Percentiles rank a stretch among this genome's conserved stretches.
phyloP scores from a whole-genome alignment of 2,113 vertebrate species.

The Antechinus flavipes region DNA sequence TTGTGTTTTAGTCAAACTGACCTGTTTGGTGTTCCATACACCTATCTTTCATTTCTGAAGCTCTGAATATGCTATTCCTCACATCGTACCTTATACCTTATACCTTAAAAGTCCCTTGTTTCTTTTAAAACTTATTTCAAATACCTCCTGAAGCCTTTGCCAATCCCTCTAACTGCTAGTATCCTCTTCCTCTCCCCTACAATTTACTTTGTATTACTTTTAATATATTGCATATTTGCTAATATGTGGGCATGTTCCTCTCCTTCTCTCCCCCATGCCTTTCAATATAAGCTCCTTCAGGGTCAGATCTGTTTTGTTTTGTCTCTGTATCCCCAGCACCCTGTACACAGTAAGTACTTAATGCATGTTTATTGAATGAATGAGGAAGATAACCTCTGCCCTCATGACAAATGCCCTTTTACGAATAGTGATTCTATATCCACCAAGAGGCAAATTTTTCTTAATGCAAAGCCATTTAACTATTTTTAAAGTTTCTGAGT shows the following conservation, averaged over 20 bases:
- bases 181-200: too few species aligned
- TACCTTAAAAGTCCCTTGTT: too few species aligned
- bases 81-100: neutral
- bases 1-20: neutral
- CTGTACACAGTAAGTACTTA: neutral
- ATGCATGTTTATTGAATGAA: neutral
- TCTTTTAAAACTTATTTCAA: neutral
- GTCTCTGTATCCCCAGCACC: too few species aligned
- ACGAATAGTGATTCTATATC: neutral
- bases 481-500: constrained; percentile 26
- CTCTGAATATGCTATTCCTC: neutral
- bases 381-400: neutral
- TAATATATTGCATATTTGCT: neutral
- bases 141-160: neutral
- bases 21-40: neutral
- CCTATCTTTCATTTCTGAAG: neutral
- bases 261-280: too few species aligned
- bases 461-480: constrained; percentile 6
- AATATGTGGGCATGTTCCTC: neutral
- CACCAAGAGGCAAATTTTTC: neutral
- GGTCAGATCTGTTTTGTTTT: neutral
- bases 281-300: neutral
- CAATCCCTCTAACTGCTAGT: neutral
- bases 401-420: neutral
- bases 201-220: neutral